phyloP scores from a whole-genome alignment of 1,140 invertebrate species.

The Triops longicaudatus region DNA sequence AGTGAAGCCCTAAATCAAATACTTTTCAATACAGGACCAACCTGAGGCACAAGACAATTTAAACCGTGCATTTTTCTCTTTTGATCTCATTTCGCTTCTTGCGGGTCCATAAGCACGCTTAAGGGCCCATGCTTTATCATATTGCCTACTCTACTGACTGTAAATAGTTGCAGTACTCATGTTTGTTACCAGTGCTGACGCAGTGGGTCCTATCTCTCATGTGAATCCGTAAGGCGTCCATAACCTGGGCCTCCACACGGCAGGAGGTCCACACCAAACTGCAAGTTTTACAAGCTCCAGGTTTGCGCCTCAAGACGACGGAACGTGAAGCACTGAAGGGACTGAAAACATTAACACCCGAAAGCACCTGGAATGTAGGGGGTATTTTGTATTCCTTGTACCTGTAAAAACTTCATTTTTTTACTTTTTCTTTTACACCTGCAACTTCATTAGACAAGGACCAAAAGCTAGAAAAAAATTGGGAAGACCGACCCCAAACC shows the following conservation, averaged over 20 bases:
- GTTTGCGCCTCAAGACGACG: neutral
- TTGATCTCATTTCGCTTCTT: no score
- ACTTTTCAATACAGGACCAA: no score
- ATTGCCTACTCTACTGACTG: no score
- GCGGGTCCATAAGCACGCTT: no score
- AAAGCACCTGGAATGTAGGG: neutral
- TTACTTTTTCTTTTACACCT: neutral
- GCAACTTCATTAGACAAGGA: slow-evolving; percentile 12
- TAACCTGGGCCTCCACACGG: neutral
- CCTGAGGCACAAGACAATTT: no score
- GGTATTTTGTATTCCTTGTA: neutral
- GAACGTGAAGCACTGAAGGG: neutral
- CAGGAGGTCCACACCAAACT: slow-evolving; percentile 5
- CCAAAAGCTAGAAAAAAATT: neutral
- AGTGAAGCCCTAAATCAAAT: no score
- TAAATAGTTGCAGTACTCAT: neutral
- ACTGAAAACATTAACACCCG: neutral
- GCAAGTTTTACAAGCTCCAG: neutral
- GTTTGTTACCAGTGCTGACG: neutral
- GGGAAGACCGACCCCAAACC: slow-evolving; percentile 7
- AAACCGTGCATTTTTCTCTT: no score
- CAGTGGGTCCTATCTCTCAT: neutral
- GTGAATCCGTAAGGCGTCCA: neutral
- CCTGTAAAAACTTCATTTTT: slow-evolving; percentile 9
- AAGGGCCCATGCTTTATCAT: no score